phyloP scores from a whole-genome alignment of 2,797 vertebrate species.

The Epinephelus awoara region DNA sequence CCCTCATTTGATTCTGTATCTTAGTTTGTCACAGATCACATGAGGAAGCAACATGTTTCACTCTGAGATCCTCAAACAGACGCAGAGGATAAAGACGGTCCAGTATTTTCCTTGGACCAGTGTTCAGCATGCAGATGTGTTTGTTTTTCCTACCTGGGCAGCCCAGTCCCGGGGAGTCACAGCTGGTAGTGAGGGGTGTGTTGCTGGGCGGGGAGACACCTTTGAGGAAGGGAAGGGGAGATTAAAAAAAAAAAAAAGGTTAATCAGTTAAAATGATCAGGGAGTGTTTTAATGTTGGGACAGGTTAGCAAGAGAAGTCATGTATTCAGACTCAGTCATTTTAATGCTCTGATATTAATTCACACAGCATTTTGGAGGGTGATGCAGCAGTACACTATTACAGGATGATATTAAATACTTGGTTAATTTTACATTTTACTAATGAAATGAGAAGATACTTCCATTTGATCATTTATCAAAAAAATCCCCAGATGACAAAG shows the following conservation, averaged over 20 bases:
- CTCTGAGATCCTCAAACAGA: not conserved
- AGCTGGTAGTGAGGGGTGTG: constrained; percentile 58
- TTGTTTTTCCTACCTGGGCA: constrained; percentile 72
- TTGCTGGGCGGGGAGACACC: constrained; percentile 56
- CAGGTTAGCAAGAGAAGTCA: not conserved
- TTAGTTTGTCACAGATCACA: too few relatives aligned
- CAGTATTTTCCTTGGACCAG: not conserved
- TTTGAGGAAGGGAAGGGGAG: constrained; percentile 7
- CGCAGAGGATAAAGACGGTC: too few relatives aligned
- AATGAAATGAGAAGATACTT: too few relatives aligned
- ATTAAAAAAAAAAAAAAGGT: constrained; percentile 32
- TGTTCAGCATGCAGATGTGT: constrained; percentile 5
- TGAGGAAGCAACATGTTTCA: not conserved
- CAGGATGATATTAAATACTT: too few relatives aligned
- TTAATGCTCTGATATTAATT: not conserved
- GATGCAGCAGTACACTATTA: too few relatives aligned
- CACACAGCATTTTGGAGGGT: too few relatives aligned
- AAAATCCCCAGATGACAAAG: too few relatives aligned
- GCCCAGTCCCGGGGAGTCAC: constrained; percentile 61
- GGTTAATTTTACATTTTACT: too few relatives aligned
- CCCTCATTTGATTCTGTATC: too few relatives aligned
- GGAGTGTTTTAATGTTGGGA: not conserved
- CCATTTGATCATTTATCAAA: too few relatives aligned
- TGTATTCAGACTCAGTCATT: not conserved
- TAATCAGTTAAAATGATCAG: constrained; percentile 2